Percentiles rank a stretch among this genome's conserved stretches.
These are phyloP conservation scores for Lysandra coridon DNA, from an alignment of 2,888 invertebrate species.

Conservation along the genomic window DNA sequence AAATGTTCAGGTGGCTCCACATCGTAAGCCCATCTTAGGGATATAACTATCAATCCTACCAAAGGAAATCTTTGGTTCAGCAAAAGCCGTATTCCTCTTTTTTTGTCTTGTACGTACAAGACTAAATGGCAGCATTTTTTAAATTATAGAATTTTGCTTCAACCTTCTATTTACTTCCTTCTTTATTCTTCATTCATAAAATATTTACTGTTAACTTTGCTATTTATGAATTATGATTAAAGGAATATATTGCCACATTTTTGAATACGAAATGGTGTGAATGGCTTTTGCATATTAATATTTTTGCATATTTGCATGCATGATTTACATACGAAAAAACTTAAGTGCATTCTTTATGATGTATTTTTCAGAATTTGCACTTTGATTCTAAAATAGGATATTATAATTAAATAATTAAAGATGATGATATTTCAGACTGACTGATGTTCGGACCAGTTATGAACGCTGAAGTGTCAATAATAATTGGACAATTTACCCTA, in stretches of 20 bases:
- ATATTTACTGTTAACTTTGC: constrained; percentile 1
- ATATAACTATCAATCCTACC: too few relatives aligned
- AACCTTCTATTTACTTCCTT: neutral
- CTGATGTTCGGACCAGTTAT: neutral
- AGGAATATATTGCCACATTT: constrained; percentile 1
- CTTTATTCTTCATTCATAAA: neutral
- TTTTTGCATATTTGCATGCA: constrained; percentile 13
- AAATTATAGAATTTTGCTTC: neutral
- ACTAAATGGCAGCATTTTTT: neutral
- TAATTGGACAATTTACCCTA: constrained; percentile 12
- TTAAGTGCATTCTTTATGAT: neutral
- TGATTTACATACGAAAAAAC: constrained; percentile 8
- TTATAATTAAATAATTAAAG: neutral
- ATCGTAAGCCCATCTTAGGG: too few relatives aligned
- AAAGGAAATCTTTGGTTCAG: too few relatives aligned
- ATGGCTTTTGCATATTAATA: neutral
- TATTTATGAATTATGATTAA: neutral
- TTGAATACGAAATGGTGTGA: constrained; percentile 9
- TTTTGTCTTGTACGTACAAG: too few relatives aligned
- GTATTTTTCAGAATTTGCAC: neutral
- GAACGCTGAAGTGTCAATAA: neutral
- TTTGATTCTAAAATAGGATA: neutral
- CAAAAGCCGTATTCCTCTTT: too few relatives aligned
- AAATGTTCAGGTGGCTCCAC: too few relatives aligned
- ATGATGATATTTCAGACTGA: neutral